Percentiles rank a stretch among this genome's conserved stretches.
phyloP scores from a whole-genome alignment of 2,888 invertebrate species.

The Patella depressa region DNA sequence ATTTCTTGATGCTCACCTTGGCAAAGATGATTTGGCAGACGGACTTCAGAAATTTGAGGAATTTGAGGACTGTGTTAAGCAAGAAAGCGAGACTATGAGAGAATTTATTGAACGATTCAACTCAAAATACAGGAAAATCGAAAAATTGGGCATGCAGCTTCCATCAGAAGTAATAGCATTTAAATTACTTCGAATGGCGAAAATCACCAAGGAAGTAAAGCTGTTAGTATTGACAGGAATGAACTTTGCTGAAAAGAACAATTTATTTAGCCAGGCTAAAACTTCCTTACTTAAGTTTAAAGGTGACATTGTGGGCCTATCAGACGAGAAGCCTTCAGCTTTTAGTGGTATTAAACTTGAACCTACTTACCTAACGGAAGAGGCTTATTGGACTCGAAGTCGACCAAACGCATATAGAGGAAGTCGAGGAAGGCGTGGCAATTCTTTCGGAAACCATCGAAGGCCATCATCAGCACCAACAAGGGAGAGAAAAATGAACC shows the following conservation, averaged over 20 bases:
- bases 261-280: neutral
- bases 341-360: conserved; percentile 3
- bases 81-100: neutral
- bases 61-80: neutral
- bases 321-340: neutral
- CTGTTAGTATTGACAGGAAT: conserved; percentile 19
- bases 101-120: neutral
- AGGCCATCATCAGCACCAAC: neutral
- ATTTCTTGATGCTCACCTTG: neutral
- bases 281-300: conserved; percentile 13
- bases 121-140: conserved; percentile 7
- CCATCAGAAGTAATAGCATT: conserved; percentile 15
- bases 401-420: neutral
- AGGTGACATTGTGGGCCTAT: neutral
- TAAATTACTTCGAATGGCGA: neutral
- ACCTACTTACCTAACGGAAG: conserved; percentile 15
- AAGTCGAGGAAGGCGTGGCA: neutral
- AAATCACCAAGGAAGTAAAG: conserved; percentile 1
- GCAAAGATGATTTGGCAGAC: neutral
- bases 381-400: neutral
- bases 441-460: neutral
- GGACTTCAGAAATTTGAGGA: conserved; percentile 2
- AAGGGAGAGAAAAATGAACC: conserved; percentile 3
- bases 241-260: conserved; percentile 5
- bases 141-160: neutral